phyloP scores from a whole-genome alignment of 2,113 vertebrate species.

The Mesembrinibis cayennensis region DNA sequence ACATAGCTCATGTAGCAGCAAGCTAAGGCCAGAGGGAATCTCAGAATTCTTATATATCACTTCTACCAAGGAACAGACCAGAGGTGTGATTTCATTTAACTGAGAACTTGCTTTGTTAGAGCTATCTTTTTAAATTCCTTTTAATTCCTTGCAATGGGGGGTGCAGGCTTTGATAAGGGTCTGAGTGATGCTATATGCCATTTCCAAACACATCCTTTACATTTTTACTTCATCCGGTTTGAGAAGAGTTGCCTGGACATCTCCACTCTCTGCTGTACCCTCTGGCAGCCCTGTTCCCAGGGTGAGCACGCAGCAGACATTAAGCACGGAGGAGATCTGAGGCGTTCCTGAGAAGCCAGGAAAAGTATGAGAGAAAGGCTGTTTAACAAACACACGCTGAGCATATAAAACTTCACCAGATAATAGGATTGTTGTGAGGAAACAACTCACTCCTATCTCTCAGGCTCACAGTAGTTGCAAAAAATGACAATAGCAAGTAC shows the following conservation, averaged over 20 bases:
- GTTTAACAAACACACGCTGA: conserved; percentile 43
- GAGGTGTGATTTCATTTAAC: neutral
- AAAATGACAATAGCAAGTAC: neutral
- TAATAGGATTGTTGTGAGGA: neutral
- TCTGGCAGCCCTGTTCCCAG: conserved; percentile 4
- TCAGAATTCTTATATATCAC: neutral
- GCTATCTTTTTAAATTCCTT: neutral
- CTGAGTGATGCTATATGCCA: neutral
- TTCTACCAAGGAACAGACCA: neutral
- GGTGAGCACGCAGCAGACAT: neutral
- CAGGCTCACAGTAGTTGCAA: neutral
- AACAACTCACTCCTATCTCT: neutral
- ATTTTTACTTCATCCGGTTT: neutral
- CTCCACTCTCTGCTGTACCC: neutral
- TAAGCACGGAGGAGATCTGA: conserved; percentile 19
- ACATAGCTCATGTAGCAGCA: neutral
- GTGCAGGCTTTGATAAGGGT: neutral
- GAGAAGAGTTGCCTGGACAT: neutral
- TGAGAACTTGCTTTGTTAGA: neutral
- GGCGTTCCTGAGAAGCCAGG: neutral
- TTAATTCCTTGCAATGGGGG: neutral
- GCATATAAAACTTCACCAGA: neutral
- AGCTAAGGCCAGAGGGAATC: neutral
- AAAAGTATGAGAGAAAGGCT: conserved; percentile 27
- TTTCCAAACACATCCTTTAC: neutral